Base-by-base conservation (phyloP, 2,888 invertebrate genomes). In the Cataglyphis cursor region DNA sequence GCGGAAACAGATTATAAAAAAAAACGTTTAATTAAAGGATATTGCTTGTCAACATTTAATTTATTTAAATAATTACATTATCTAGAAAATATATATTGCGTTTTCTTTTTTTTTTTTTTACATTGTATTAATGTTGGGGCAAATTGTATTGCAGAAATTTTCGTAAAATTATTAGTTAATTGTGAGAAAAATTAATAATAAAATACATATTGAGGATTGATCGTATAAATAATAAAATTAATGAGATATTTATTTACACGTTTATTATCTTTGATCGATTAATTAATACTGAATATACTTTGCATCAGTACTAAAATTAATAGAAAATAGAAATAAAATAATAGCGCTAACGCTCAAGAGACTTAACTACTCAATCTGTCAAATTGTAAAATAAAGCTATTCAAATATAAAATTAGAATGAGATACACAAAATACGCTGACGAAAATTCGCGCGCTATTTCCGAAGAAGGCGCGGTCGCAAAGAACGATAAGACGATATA, bases 391-490 rank as follows among this genome's bases (percentile, higher is more conserved):
- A 28, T 9, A 18, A 48, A 48, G 48, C 21, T 64, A 10, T 48
- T 12, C 1, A 12, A 21, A 35, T 31, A 31, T 35, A 51, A 24
- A 44, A 70, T 75, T 81, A 85, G 66, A 73, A 12, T 6, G 31
- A n/a, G 76, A 88, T 84, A 87, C 61, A 18, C 9, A 18, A 3
- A 1, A 8, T 3, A 28, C 28, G 54, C 24, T 76, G 24, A 75
- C 28, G 38, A 66, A 66, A 66, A 76, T 28, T 15, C 10, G 28
- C 24, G 28, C 2, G 15, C 0, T 24, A 12, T 66, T 65, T 76
- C 15, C n/a, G 18, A 51, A 65, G 65, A 66, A 62, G 35, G 48
- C 4, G n/a, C 65, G 65, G 41, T 21, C 35, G 10, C 4, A 31
- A 10, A 21, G n/a, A n/a, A 54, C 9, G 54, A 75, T 75, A 66